These are phyloP conservation scores for Aleiodes leptofemur DNA, from an alignment of 2,888 invertebrate species.

Conservation along the genomic window DNA sequence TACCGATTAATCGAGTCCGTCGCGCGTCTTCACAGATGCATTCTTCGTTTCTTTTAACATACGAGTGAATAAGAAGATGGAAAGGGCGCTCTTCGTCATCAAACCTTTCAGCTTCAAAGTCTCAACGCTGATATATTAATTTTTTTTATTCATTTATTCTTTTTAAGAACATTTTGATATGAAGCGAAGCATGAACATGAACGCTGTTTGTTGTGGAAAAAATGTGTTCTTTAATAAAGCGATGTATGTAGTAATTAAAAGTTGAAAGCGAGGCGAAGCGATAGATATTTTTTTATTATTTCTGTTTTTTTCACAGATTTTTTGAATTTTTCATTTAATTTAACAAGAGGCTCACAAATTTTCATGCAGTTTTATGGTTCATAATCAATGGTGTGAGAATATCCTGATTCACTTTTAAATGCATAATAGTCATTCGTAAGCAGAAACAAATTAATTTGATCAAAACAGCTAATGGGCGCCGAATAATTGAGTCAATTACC, in stretches of 20 bases:
- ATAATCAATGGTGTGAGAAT: neutral
- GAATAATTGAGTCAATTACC: too few species aligned
- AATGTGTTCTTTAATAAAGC: slow-evolving; percentile 38
- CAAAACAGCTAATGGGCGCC: too few species aligned
- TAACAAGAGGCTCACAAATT: neutral
- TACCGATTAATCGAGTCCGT: slow-evolving; percentile 58
- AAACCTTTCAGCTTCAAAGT: neutral
- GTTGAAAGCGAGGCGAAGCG: slow-evolving; percentile 8
- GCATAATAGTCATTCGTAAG: too few species aligned
- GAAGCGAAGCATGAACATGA: slow-evolving; percentile 13
- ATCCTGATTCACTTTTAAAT: too few species aligned
- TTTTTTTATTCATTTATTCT: slow-evolving; percentile 5
- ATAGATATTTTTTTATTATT: slow-evolving; percentile 21
- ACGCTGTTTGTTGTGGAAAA: neutral
- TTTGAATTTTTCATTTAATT: neutral
- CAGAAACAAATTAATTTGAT: too few species aligned
- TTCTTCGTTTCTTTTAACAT: slow-evolving; percentile 55
- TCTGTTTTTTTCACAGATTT: neutral
- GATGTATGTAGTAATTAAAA: slow-evolving; percentile 31
- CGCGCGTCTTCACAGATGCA: slow-evolving; percentile 55
- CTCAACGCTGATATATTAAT: slow-evolving; percentile 15
- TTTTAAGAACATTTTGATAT: slow-evolving; percentile 16
- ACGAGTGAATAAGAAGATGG: slow-evolving; percentile 39
- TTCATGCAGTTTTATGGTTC: slow-evolving; percentile 8
- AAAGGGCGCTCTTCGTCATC: neutral